Percentiles rank a stretch among this genome's conserved stretches.
phyloP scores from a whole-genome alignment of 2,888 invertebrate species.

The Spialia ferax region DNA sequence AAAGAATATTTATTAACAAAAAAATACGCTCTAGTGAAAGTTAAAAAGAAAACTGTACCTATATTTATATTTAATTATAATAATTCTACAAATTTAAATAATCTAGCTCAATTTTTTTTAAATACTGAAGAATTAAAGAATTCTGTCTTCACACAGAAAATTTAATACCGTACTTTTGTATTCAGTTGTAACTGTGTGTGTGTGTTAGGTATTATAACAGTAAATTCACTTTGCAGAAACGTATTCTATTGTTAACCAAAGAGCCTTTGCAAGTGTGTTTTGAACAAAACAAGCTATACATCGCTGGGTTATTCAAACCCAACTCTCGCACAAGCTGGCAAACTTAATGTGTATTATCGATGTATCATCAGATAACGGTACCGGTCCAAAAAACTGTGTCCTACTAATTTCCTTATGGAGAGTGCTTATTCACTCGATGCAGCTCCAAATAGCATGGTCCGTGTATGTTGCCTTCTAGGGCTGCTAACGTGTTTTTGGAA shows the following conservation, averaged over 20 bases:
- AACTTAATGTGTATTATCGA: constrained; percentile 1
- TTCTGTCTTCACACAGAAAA: too few relatives aligned
- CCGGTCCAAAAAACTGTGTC: constrained; percentile 30
- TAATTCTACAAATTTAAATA: too few relatives aligned
- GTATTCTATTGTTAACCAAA: background rate
- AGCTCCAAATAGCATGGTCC: background rate
- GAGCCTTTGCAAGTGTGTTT: background rate
- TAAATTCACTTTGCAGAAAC: constrained; percentile 3
- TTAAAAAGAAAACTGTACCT: too few relatives aligned
- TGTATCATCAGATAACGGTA: constrained; percentile 27
- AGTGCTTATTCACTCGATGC: constrained; percentile 11
- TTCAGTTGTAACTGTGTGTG: too few relatives aligned
- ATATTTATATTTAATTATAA: too few relatives aligned
- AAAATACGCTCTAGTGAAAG: too few relatives aligned
- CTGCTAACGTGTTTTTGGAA: background rate
- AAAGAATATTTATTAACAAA: too few relatives aligned
- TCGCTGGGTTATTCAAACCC: constrained; percentile 7
- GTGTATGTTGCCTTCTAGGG: background rate
- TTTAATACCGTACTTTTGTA: background rate
- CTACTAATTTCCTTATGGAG: constrained; percentile 33
- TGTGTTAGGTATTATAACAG: too few relatives aligned
- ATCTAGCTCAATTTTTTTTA: too few relatives aligned
- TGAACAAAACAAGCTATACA: background rate
- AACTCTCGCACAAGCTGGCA: background rate
- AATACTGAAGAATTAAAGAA: too few relatives aligned